phyloP scores from a whole-genome alignment of 2,888 invertebrate species.

The Cyrtodaria siliqua region DNA sequence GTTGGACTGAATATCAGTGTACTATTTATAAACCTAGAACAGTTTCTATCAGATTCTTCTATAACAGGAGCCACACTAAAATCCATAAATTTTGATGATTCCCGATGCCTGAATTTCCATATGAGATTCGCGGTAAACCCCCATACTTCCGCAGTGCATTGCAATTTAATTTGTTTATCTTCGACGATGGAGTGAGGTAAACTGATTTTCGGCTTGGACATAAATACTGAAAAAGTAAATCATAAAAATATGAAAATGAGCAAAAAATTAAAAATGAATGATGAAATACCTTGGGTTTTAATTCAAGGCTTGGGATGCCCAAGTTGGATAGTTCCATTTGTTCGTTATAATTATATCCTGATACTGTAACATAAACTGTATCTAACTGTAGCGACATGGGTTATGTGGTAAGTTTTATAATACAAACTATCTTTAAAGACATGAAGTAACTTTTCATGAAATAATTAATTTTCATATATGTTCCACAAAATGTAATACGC shows the following conservation, averaged over 20 bases:
- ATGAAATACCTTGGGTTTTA: too few relatives aligned
- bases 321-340: neutral
- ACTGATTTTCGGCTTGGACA: slow-evolving; percentile 49
- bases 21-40: slow-evolving; percentile 58
- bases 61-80: slow-evolving; percentile 61
- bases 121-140: slow-evolving; percentile 48
- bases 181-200: slow-evolving; percentile 66
- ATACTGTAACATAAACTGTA: too few relatives aligned
- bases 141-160: slow-evolving; percentile 58
- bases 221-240: slow-evolving; percentile 55
- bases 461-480: too few relatives aligned
- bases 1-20: slow-evolving; percentile 58
- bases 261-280: too few relatives aligned
- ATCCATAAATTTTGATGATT: slow-evolving; percentile 41
- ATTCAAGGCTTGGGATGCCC: too few relatives aligned
- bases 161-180: slow-evolving; percentile 41
- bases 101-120: slow-evolving; percentile 62
- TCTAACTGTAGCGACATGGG: too few relatives aligned
- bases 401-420: too few relatives aligned
- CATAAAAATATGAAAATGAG: too few relatives aligned
- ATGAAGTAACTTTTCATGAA: too few relatives aligned
- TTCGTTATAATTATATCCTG: too few relatives aligned
- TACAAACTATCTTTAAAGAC: too few relatives aligned
- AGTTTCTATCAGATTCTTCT: slow-evolving; percentile 35
- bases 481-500: too few relatives aligned